phyloP scores from a whole-genome alignment of 2,113 vertebrate species.

The Acrocephalus kingi region DNA sequence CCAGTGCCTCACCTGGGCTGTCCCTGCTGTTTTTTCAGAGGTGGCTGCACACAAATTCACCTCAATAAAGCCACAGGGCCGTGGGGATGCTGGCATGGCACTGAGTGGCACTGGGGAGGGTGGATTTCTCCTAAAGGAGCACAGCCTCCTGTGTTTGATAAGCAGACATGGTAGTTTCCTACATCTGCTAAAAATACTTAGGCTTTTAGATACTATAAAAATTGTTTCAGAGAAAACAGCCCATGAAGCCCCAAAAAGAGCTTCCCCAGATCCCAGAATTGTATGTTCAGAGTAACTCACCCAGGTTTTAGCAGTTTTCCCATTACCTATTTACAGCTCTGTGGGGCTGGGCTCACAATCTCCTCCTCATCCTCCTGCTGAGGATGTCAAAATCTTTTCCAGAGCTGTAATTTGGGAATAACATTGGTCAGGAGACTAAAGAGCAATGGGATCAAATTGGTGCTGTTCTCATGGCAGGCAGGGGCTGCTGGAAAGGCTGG shows the following conservation, averaged over 20 bases:
- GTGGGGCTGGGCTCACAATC: background rate
- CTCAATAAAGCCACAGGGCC: background rate
- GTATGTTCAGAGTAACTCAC: background rate
- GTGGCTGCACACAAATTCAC: background rate
- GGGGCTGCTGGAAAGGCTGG: background rate
- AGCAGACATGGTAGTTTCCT: accelerated
- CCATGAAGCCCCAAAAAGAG: background rate
- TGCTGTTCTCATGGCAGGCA: background rate
- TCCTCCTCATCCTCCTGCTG: background rate
- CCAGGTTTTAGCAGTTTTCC: background rate
- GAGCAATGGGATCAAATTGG: slow-evolving; percentile 39
- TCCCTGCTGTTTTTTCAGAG: background rate
- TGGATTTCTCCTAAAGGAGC: background rate
- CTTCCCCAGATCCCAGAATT: background rate
- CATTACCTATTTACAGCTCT: background rate
- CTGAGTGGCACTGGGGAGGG: background rate
- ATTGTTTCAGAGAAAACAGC: background rate
- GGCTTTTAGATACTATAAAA: background rate
- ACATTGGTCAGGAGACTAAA: background rate
- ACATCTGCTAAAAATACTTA: background rate
- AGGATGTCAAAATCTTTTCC: background rate
- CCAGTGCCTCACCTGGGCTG: background rate
- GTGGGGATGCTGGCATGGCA: accelerated
- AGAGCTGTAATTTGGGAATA: slow-evolving; percentile 44
- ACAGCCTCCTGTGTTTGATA: background rate